Percentiles rank a stretch among this genome's conserved stretches.
Conservation (phyloP, 2,888 invertebrate genomes). For the Nomada lathburiana region DNA sequence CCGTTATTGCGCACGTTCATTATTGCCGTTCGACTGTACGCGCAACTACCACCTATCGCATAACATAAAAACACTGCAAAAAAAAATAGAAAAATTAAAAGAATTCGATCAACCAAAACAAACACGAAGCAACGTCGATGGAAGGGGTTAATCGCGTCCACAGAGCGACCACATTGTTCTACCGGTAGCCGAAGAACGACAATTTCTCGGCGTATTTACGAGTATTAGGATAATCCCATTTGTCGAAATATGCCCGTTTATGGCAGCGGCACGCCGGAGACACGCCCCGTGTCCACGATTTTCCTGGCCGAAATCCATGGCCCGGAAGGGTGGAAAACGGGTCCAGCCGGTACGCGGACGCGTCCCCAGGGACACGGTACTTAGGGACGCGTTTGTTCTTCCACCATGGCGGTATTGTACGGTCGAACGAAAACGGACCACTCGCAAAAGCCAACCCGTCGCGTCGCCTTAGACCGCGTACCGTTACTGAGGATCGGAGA, state of each 20-base stretch:
- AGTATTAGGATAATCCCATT: constrained; percentile 77
- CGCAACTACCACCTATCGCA: no score
- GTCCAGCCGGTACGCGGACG: constrained; percentile 47
- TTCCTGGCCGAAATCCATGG: constrained; percentile 1
- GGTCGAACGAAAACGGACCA: constrained; percentile 22
- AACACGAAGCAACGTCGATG: neutral
- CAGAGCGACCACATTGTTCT: constrained; percentile 11
- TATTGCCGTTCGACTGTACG: no score
- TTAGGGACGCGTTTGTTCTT: constrained; percentile 61
- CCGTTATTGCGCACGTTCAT: neutral
- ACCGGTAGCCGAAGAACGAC: constrained; percentile 23
- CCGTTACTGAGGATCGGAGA: constrained; percentile 52
- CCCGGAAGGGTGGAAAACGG: constrained; percentile 42
- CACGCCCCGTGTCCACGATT: constrained; percentile 31
- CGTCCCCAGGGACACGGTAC: constrained; percentile 33
- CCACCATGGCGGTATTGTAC: constrained; percentile 27
- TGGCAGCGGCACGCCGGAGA: constrained; percentile 23
- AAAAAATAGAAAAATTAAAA: neutral
- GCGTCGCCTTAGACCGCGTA: constrained; percentile 51
- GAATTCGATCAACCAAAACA: neutral
- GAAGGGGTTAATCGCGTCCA: neutral
- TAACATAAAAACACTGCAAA: neutral
- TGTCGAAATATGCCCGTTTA: constrained; percentile 64
- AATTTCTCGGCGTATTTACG: constrained; percentile 71
- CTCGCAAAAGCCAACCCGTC: constrained; percentile 51